Conservation (phyloP, 2,888 invertebrate species). For the Eilema caniola region DNA sequence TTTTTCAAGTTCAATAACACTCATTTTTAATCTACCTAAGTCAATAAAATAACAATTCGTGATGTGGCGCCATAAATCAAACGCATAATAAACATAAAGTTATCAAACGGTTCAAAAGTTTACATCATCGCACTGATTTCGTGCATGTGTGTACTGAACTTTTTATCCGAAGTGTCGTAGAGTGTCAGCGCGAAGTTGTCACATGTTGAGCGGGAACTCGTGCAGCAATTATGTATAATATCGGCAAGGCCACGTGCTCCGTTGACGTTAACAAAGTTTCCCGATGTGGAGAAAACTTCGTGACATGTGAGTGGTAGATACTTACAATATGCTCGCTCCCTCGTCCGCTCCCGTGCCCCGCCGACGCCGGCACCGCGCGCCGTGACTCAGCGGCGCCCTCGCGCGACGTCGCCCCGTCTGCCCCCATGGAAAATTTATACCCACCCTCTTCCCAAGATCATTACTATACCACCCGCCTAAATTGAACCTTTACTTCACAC, state of each 20-base stretch:
- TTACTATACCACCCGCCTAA: conserved; percentile 63
- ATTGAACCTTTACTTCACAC: conserved; percentile 63
- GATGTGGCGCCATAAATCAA: conserved; percentile 38
- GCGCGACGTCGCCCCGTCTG: conserved; percentile 86
- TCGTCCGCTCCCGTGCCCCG: conserved; percentile 50
- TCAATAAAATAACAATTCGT: conserved; percentile 22
- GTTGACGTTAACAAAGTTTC: conserved; percentile 87
- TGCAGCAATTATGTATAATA: conserved; percentile 78
- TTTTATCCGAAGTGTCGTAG: conserved; percentile 39
- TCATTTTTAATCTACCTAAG: conserved; percentile 20
- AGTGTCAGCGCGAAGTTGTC: conserved; percentile 50
- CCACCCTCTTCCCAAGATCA: conserved; percentile 84
- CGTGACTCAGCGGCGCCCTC: conserved; percentile 86
- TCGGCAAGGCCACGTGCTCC: conserved; percentile 85
- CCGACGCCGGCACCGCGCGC: conserved; percentile 65
- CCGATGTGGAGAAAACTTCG: conserved; percentile 86
- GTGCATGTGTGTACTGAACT: conserved; percentile 20
- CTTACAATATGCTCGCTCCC: conserved; percentile 81
- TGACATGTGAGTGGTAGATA: conserved; percentile 86
- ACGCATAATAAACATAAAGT: conserved; percentile 32
- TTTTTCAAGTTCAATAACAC: conserved; percentile 48
- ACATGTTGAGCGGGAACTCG: conserved; percentile 66
- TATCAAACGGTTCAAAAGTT: conserved; percentile 9
- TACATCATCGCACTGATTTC: conserved; percentile 18
- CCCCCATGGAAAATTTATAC: conserved; percentile 87